These are phyloP conservation scores for Neodontobutis hainanensis DNA, from an alignment of 2,113 vertebrate genomes.

Conservation along the genomic window DNA sequence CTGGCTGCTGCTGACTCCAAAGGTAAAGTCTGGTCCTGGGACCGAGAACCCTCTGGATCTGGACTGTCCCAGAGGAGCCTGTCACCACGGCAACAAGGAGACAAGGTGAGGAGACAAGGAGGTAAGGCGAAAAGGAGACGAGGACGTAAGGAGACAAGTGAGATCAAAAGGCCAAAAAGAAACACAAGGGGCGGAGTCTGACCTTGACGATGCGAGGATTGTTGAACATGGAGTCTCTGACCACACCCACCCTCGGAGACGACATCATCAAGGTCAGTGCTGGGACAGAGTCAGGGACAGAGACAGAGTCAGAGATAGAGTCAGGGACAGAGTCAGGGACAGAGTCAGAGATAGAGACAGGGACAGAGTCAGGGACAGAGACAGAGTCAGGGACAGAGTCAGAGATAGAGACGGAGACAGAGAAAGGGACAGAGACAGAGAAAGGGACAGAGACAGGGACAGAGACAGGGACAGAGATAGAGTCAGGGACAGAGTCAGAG, in stretches of 20 bases:
- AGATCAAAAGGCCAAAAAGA: not conserved
- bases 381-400: too few relatives aligned
- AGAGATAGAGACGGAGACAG: too few relatives aligned
- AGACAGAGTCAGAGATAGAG: not conserved
- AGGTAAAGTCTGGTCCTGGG: conserved; percentile 49
- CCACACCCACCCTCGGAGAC: conserved; percentile 48
- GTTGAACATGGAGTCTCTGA: conserved; percentile 58
- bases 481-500: too few relatives aligned
- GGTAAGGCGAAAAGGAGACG: not conserved
- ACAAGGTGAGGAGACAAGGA: not conserved
- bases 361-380: too few relatives aligned
- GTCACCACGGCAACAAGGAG: not conserved
- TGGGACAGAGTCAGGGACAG: not conserved
- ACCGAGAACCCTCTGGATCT: conserved; percentile 12
- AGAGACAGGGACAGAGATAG: too few relatives aligned
- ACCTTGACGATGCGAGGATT: conserved; percentile 53
- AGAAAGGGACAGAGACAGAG: too few relatives aligned
- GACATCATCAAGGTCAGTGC: conserved; percentile 23
- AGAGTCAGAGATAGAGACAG: not conserved
- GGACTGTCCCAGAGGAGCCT: conserved; percentile 39
- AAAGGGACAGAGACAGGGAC: too few relatives aligned
- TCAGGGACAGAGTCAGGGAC: too few relatives aligned
- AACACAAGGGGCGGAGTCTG: not conserved
- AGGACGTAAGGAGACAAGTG: not conserved
- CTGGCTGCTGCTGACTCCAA: conserved; percentile 24